Conservation (phyloP, 92 coral and sea anemone genomes). For the Parazoanthus swiftii region DNA sequence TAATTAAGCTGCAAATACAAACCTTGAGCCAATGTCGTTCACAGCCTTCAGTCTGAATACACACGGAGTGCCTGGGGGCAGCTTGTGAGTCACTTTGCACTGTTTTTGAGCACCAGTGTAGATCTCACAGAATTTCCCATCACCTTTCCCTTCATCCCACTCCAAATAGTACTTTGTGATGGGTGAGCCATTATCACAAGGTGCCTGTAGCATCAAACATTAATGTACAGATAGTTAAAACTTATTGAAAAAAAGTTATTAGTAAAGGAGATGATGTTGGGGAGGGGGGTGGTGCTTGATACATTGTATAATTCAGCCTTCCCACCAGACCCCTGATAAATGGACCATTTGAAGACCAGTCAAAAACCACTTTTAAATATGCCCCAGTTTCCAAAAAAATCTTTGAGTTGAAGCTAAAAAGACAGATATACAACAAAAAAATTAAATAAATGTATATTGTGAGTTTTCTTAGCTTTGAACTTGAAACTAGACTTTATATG, state of each 20-base stretch:
- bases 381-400: too few species aligned
- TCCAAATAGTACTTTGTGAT: constrained; percentile 73
- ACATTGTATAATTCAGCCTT: too few species aligned
- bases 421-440: too few species aligned
- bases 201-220: constrained; percentile 49
- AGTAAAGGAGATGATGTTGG: not conserved
- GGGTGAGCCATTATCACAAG: constrained; percentile 88
- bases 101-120: constrained; percentile 77
- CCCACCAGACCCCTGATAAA: too few species aligned
- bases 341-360: too few species aligned
- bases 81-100: constrained; percentile 78
- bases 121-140: constrained; percentile 64
- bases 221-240: not conserved
- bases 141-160: constrained; percentile 88
- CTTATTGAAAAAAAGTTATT: not conserved
- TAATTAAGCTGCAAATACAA: not conserved
- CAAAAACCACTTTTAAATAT: too few species aligned
- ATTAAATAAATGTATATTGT: too few species aligned
- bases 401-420: too few species aligned
- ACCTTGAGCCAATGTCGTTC: constrained; percentile 90
- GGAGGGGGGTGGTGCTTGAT: too few species aligned
- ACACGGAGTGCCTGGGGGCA: constrained; percentile 87
- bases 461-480: too few species aligned
- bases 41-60: constrained; percentile 87
- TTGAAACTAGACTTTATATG: too few species aligned